Conservation (phyloP, 2,888 invertebrate genomes). For the Rambutsinella grinnellia region DNA sequence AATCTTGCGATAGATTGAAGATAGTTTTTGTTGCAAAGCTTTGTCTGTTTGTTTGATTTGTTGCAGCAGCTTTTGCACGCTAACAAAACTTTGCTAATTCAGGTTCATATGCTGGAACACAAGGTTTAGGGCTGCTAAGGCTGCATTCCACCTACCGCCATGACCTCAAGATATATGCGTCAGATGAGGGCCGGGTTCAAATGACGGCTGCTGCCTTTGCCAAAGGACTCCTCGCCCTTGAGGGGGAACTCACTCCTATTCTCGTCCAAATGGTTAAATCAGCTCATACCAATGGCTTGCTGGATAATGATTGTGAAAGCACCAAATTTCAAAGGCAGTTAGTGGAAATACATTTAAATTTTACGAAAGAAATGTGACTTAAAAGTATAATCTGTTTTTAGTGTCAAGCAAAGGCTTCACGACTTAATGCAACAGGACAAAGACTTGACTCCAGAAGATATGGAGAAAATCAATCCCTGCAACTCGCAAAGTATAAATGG, state of each 20-base stretch:
- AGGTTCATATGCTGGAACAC: slow-evolving; percentile 89
- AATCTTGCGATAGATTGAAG: no score
- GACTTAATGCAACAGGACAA: slow-evolving; percentile 92
- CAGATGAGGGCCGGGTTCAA: slow-evolving; percentile 99
- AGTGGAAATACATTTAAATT: slow-evolving; percentile 69
- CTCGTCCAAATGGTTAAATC: slow-evolving; percentile 99
- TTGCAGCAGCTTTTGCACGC: slow-evolving; percentile 44
- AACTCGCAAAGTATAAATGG: slow-evolving; percentile 88
- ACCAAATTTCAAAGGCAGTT: slow-evolving; percentile 95
- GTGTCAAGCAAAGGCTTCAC: slow-evolving; percentile 95
- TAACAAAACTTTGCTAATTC: slow-evolving; percentile 55
- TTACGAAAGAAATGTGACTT: slow-evolving; percentile 1
- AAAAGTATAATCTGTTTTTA: slow-evolving; percentile 68
- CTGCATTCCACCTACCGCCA: slow-evolving; percentile 99
- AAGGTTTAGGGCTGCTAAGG: slow-evolving; percentile 93
- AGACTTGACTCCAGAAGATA: slow-evolving; percentile 87
- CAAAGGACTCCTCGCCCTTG: slow-evolving; percentile 95
- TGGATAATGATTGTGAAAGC: slow-evolving; percentile 97
- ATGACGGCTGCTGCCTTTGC: slow-evolving; percentile 99
- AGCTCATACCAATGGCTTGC: slow-evolving; percentile 95
- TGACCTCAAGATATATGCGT: slow-evolving; percentile 99
- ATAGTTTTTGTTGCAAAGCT: neutral
- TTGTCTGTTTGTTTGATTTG: no score
- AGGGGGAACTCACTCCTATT: slow-evolving; percentile 98
- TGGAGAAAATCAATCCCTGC: slow-evolving; percentile 90